phyloP scores from a whole-genome alignment of 2,888 invertebrate species.

The Pseudanteris insignis region DNA sequence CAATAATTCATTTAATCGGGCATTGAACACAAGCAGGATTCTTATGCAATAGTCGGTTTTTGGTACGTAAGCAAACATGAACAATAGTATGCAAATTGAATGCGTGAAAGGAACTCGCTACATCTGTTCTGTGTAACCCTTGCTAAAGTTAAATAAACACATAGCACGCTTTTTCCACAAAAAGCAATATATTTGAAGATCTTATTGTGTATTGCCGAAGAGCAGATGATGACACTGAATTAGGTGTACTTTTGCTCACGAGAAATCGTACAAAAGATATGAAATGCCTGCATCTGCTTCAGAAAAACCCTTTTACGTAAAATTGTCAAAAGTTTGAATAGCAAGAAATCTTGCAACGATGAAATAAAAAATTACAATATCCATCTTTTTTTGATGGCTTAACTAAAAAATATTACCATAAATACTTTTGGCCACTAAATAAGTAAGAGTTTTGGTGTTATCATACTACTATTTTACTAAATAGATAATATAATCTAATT shows the following conservation, averaged over 20 bases:
- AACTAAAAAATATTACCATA: too few species aligned
- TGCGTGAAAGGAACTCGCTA: slow-evolving; percentile 21
- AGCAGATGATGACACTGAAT: slow-evolving; percentile 44
- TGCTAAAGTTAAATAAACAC: slow-evolving; percentile 17
- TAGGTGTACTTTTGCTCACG: slow-evolving; percentile 33
- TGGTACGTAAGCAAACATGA: slow-evolving; percentile 22
- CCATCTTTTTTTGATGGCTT: too few species aligned
- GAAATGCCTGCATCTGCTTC: slow-evolving; percentile 49
- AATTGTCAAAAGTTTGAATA: slow-evolving; percentile 15
- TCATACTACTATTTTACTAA: too few species aligned
- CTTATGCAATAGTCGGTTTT: slow-evolving; percentile 22
- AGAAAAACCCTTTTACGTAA: slow-evolving; percentile 47
- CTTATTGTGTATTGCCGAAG: slow-evolving; percentile 28
- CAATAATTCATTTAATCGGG: slow-evolving; percentile 6
- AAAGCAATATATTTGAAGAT: slow-evolving; percentile 33
- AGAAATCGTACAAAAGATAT: slow-evolving; percentile 40
- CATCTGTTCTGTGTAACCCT: slow-evolving; percentile 43
- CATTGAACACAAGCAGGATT: slow-evolving; percentile 11
- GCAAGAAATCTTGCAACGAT: too few species aligned
- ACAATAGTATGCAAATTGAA: slow-evolving; percentile 39
- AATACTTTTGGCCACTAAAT: too few species aligned
- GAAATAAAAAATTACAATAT: too few species aligned
- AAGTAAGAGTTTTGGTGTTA: too few species aligned
- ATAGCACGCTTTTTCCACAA: slow-evolving; percentile 30
- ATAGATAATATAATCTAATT: too few species aligned